These are phyloP conservation scores for Urocitellus parryii DNA, from an alignment of 2,113 vertebrate species.

Conservation along the genomic window DNA sequence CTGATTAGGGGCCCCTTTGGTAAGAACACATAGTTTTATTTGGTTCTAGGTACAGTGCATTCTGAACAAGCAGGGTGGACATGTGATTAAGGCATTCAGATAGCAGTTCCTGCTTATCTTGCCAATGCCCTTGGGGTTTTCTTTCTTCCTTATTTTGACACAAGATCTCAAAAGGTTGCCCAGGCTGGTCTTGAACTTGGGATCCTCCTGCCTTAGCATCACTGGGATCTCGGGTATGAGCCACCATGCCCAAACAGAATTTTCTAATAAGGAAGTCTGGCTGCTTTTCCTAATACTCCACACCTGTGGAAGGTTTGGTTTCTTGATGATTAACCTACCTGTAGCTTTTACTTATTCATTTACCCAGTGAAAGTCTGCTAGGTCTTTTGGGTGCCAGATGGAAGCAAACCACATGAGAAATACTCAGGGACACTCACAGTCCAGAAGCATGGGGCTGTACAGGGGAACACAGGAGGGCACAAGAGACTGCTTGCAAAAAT, in stretches of 20 bases:
- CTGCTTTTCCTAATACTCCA: neutral
- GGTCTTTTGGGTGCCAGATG: neutral
- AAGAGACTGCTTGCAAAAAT: neutral
- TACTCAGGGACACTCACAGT: neutral
- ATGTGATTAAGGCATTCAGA: neutral
- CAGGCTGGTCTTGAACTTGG: too few relatives aligned
- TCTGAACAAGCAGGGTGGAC: neutral
- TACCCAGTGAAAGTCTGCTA: neutral
- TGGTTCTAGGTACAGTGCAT: neutral
- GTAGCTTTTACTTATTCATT: neutral
- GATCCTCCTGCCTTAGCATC: neutral
- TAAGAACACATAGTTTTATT: too few relatives aligned
- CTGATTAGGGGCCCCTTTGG: neutral
- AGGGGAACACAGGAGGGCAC: neutral
- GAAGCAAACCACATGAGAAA: neutral
- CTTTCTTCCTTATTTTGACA: neutral
- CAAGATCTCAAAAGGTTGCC: neutral
- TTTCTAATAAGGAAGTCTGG: neutral
- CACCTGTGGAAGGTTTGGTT: neutral
- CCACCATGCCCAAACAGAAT: neutral
- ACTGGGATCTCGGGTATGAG: neutral
- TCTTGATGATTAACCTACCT: neutral
- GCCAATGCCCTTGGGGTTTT: neutral
- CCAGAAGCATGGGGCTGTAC: neutral
- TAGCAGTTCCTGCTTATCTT: neutral